A percentile compares a stretch with the other conserved stretches of the same genome.
Conservation (phyloP, 2,888 invertebrate species). For the Catocala sponsa region DNA sequence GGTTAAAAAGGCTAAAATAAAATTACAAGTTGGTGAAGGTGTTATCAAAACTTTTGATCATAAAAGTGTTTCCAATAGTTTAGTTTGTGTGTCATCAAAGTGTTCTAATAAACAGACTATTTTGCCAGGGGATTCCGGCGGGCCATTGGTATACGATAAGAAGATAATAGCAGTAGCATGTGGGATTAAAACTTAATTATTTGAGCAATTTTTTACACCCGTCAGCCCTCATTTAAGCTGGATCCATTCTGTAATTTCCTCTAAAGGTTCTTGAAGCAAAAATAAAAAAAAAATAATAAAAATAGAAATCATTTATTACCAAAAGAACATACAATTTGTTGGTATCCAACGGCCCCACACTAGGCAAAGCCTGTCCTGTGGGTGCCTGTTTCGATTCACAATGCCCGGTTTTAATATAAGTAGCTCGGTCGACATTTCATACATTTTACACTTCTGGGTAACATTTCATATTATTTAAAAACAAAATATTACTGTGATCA, state of each 20-base stretch:
- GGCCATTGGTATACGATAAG: neutral
- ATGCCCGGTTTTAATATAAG: no score
- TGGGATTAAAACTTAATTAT: neutral
- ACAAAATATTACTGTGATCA: no score
- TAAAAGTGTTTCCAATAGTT: neutral
- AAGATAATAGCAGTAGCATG: neutral
- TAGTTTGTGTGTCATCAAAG: slow-evolving; percentile 1
- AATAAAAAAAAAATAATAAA: no score
- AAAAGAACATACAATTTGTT: no score
- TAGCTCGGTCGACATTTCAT: no score
- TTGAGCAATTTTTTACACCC: neutral
- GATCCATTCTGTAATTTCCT: neutral
- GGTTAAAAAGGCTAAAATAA: neutral
- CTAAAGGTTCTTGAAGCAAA: neutral
- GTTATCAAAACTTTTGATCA: neutral
- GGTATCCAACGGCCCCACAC: no score
- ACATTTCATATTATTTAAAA: no score
- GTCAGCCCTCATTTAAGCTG: neutral
- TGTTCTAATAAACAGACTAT: neutral
- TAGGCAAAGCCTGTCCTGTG: no score
- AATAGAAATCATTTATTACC: no score
- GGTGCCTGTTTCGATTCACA: no score
- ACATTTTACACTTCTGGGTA: no score
- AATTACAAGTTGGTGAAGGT: neutral
- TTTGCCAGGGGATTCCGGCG: slow-evolving; percentile 22